Evolutionary conservation across 2,797 vertebrate species (phyloP), one percentile per base, ranked within the genome.

Genomic region (Gymnopithys bicolor): DNA sequence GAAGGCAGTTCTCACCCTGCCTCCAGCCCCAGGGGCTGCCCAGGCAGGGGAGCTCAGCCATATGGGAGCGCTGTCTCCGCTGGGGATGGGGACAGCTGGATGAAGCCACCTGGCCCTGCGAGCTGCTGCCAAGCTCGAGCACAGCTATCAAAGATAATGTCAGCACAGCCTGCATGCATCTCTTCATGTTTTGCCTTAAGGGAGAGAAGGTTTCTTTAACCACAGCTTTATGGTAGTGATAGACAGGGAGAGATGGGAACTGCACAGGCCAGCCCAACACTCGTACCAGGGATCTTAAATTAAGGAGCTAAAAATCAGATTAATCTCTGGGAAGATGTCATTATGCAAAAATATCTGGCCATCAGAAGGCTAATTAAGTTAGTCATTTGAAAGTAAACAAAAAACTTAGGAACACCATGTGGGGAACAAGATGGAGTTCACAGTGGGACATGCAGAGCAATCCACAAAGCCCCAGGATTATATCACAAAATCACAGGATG

Each of bases 191-290:
- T 66, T 78, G 90, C 91, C 89, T 82, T 25, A 11, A 88, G 93
- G 90, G 62, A 58, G 69, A 87, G 60, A 82, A 62, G 60, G 22
- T 64, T 95, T 84, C 90, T 69, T 77, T 89, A 95, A 73, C 35
- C 39, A 37, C 25, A 45, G 76, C 35, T 77, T 84, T 63, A 24
- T 4, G 25, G 62, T 30, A 51, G 58, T 1, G 56, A 80, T 19
- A 84, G 75, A 68, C 46, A 39, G 56, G 60, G 45, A 77, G 77
- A 83, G 56, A 55, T 25, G 22, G 70, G 70, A 71, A 63, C 35
- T 12, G 64, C 35, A 64, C 1, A n/a, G 60, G 41, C 27, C 33
- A 51, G 88, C 69, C 56, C 46, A 86, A 24, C 1, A 4, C 30
- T 28, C 32, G 18, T 66, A 69, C 59, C 56, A 71, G 52, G 19